A percentile compares a stretch with the other conserved stretches of the same genome.
Evolutionary conservation across 2,888 invertebrate genomes (phyloP).

Genomic region (Suillia variegata): DNA sequence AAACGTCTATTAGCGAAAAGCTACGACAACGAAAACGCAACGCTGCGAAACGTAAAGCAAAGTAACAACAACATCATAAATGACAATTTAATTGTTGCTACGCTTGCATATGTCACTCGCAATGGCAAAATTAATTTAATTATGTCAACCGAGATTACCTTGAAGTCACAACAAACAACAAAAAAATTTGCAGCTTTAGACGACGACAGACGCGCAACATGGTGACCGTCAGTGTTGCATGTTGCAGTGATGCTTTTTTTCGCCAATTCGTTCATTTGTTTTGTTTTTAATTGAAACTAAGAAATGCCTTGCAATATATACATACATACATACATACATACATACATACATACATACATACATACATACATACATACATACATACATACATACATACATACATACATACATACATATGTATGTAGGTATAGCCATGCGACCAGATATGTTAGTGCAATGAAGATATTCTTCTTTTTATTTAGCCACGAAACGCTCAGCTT

Average conservation of each 20-base stretch:
- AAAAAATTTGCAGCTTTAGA: neutral
- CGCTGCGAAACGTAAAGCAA: neutral
- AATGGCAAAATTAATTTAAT: constrained; percentile 57
- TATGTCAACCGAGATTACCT: constrained; percentile 48
- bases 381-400: too few species aligned
- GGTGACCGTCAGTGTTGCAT: too few species aligned
- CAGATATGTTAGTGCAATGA: neutral
- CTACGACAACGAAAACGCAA: too few species aligned
- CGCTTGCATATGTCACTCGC: constrained; percentile 28
- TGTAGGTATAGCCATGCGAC: too few species aligned
- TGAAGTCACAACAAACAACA: constrained; percentile 13
- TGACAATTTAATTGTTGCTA: constrained; percentile 1
- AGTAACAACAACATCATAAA: neutral
- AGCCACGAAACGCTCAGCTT: neutral
- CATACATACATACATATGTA: too few species aligned
- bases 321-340: too few species aligned
- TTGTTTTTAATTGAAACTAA: neutral
- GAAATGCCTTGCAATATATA: neutral
- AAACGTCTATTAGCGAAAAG: too few species aligned
- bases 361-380: too few species aligned
- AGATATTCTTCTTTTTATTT: neutral
- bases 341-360: too few species aligned
- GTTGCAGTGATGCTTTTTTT: neutral
- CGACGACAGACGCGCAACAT: neutral
- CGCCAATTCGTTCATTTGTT: neutral